Percentiles rank a stretch among this genome's conserved stretches.
These are phyloP conservation scores for Trissonchulus sp. DNA, from an alignment of 2,888 invertebrate genomes.

Conservation along the genomic window DNA sequence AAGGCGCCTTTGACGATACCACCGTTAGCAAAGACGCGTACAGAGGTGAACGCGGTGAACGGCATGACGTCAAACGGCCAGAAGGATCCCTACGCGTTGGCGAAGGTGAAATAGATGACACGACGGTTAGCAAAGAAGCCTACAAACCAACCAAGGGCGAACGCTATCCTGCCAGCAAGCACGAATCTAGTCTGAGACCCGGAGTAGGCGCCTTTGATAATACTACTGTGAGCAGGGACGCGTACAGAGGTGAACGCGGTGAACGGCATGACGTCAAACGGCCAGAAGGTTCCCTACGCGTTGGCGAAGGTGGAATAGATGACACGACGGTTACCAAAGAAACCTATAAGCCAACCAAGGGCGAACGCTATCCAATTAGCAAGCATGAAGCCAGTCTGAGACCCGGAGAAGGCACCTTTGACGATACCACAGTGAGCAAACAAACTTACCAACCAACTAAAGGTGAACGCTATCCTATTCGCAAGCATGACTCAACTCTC, in stretches of 20 bases:
- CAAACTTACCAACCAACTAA: neutral
- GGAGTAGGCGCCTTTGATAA: neutral
- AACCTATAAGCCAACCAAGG: neutral
- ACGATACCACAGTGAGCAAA: constrained; percentile 5
- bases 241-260: neutral
- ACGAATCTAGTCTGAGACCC: neutral
- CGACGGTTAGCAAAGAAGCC: constrained; percentile 3
- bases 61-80: neutral
- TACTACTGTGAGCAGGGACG: neutral
- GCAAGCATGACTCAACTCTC: neutral
- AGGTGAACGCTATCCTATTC: neutral
- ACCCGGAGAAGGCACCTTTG: neutral
- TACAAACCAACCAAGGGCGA: constrained; percentile 19
- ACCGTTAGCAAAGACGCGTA: neutral
- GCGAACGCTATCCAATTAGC: neutral
- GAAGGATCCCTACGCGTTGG: neutral
- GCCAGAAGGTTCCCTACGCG: neutral
- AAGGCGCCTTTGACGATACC: too few species aligned
- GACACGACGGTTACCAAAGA: constrained; percentile 3
- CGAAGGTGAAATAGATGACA: neutral
- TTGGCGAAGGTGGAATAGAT: constrained; percentile 1
- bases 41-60: neutral
- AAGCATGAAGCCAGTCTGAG: neutral
- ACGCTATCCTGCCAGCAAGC: neutral
- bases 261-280: constrained; percentile 11